A percentile compares a stretch with the other conserved stretches of the same genome.
These are phyloP conservation scores for Teleogryllus oceanicus DNA, from an alignment of 2,888 invertebrate genomes.

Conservation along the genomic window DNA sequence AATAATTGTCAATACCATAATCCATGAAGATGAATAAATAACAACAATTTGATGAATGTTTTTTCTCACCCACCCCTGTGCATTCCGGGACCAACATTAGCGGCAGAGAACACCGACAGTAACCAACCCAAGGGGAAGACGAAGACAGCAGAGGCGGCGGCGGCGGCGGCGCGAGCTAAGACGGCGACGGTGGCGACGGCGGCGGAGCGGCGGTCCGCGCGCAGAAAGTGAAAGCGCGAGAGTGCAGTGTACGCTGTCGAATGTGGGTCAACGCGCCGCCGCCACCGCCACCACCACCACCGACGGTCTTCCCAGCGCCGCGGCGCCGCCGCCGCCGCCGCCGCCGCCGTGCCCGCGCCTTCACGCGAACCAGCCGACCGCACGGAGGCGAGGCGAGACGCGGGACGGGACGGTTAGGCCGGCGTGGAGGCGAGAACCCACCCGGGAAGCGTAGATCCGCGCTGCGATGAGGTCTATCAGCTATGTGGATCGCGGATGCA, in stretches of 20 bases:
- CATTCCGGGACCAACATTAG: no score
- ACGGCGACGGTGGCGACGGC: not conserved
- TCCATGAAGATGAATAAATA: no score
- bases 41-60: no score
- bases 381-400: no score
- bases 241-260: conserved; percentile 8
- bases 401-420: no score
- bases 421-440: no score
- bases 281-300: not conserved
- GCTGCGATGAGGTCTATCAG: no score
- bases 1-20: no score
- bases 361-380: not conserved
- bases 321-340: not conserved
- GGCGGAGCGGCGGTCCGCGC: conserved; percentile 6
- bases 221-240: conserved; percentile 18
- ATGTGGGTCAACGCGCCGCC: not conserved
- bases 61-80: no score
- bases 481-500: no score
- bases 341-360: not conserved
- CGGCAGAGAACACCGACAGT: not conserved
- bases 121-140: not conserved
- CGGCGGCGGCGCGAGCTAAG: not conserved
- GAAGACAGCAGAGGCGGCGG: not conserved
- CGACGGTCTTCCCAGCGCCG: not conserved
- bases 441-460: no score